Conservation (phyloP, 2,888 invertebrate species). For the Hypolimnas misippus region DNA sequence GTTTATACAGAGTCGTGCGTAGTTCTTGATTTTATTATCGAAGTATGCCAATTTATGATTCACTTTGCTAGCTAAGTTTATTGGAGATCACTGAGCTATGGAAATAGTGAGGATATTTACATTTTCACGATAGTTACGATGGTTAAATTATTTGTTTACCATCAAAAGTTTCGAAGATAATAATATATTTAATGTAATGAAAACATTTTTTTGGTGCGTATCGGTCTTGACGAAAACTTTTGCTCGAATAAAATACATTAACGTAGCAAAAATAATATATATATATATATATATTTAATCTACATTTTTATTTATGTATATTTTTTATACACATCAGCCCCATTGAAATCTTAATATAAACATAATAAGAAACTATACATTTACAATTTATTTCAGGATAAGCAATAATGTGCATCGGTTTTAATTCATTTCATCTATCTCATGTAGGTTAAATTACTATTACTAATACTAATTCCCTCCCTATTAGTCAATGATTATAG, state of each 20-base stretch:
- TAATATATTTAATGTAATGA: not conserved
- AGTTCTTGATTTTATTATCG: slow-evolving; percentile 32
- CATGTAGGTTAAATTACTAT: no score
- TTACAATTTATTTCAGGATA: no score
- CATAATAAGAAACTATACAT: no score
- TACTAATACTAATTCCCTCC: no score
- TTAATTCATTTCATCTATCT: no score
- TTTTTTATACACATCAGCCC: no score
- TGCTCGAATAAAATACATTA: not conserved
- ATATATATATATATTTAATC: not conserved
- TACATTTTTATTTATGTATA: not conserved
- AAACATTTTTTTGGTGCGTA: not conserved
- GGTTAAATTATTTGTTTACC: slow-evolving; percentile 1
- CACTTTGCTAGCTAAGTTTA: slow-evolving; percentile 9
- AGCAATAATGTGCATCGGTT: no score
- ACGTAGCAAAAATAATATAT: not conserved
- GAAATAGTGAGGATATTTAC: not conserved
- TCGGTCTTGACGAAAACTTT: not conserved
- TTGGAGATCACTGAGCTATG: not conserved
- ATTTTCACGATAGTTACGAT: slow-evolving; percentile 4
- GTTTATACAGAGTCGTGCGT: slow-evolving; percentile 15
- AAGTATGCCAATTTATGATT: slow-evolving; percentile 27
- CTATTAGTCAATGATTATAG: no score
- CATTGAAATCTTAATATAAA: no score
- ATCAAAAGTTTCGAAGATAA: not conserved